phyloP scores from a whole-genome alignment of 2,113 vertebrate genomes.

The Myxocyprinus asiaticus region DNA sequence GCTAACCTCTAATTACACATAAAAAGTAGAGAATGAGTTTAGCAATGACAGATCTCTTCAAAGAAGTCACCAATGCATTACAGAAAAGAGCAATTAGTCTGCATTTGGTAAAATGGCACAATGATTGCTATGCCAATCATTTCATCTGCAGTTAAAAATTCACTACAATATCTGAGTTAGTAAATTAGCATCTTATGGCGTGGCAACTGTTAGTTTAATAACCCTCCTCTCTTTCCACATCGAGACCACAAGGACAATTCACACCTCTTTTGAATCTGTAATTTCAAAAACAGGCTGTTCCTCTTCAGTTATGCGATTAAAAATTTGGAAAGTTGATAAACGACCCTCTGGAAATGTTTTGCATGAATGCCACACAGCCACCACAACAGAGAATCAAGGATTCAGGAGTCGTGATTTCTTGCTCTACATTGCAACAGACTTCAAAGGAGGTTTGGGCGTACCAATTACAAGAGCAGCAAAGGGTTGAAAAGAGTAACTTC shows the following conservation, averaged over 20 bases:
- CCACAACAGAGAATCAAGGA: not conserved
- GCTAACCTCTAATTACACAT: slow-evolving; percentile 43
- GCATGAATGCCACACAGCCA: slow-evolving; percentile 3
- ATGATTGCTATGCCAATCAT: slow-evolving; percentile 19
- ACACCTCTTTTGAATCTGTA: slow-evolving; percentile 29
- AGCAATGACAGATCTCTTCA: slow-evolving; percentile 25
- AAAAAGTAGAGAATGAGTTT: slow-evolving; percentile 36
- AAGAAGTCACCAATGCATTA: slow-evolving; percentile 29
- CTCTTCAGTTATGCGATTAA: not conserved
- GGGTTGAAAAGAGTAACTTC: not conserved
- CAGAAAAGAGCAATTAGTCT: slow-evolving; percentile 43
- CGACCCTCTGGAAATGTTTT: slow-evolving; percentile 12
- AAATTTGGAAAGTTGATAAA: slow-evolving; percentile 17
- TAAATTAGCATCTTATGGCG: not conserved
- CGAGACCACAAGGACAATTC: slow-evolving; percentile 7
- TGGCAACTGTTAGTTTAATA: not conserved
- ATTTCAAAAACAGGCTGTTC: slow-evolving; percentile 33
- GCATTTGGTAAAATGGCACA: slow-evolving; percentile 21
- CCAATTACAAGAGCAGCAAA: not conserved
- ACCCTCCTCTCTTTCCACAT: not conserved
- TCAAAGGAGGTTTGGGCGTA: slow-evolving; percentile 5
- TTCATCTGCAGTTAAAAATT: slow-evolving; percentile 1
- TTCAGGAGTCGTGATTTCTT: not conserved
- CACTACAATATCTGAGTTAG: not conserved
- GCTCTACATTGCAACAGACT: slow-evolving; percentile 16